Evolutionary conservation across 2,888 invertebrate genomes (phyloP).

Genomic region (Apodemia mormo): DNA sequence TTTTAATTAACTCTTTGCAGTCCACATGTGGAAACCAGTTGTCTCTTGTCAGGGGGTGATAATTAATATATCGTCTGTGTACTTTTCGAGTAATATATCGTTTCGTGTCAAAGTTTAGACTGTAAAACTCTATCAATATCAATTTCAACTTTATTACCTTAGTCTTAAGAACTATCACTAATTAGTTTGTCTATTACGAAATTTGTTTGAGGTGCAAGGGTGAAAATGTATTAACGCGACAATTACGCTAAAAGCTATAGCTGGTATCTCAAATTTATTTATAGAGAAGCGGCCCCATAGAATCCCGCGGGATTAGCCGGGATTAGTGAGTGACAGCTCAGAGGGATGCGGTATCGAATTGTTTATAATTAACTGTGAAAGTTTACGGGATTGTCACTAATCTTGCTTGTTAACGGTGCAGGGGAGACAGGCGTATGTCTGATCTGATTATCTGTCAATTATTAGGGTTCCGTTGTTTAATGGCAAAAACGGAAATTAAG

Average conservation of each 20-base stretch:
- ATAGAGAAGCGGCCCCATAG: not conserved
- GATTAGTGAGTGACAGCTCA: constrained; percentile 13
- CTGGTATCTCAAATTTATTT: constrained; percentile 8
- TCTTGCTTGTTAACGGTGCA: not conserved
- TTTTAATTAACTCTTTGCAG: not conserved
- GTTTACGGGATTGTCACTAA: constrained; percentile 14
- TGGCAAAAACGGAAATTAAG: not conserved
- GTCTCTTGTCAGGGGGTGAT: not conserved
- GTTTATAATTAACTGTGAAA: constrained; percentile 18
- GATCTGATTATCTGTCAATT: not conserved
- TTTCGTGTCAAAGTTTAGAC: not conserved
- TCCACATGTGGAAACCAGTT: not conserved
- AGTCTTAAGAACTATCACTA: not conserved
- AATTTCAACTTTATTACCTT: not conserved
- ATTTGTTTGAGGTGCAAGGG: not conserved
- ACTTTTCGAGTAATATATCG: not conserved
- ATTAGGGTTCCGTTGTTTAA: not conserved
- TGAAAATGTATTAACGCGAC: not conserved
- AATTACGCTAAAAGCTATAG: constrained; percentile 16
- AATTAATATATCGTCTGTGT: not conserved
- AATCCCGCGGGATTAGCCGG: constrained; percentile 12
- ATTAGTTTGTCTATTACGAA: constrained; percentile 2
- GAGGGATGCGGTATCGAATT: constrained; percentile 10
- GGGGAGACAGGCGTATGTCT: not conserved
- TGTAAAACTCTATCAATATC: not conserved